Conservation (phyloP, 2,888 invertebrate species). For the Byasa hedistus region DNA sequence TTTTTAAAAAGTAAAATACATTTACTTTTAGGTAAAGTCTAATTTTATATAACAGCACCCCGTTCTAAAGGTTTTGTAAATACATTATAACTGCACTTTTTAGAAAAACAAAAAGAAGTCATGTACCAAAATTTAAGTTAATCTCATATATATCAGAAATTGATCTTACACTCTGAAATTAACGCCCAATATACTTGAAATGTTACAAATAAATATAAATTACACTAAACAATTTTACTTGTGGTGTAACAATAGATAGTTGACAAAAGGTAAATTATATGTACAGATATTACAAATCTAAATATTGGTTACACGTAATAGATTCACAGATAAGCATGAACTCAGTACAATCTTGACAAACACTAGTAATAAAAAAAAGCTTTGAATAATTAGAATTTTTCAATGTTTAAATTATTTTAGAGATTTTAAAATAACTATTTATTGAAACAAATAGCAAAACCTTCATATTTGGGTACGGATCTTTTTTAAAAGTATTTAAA, state of each 20-base stretch:
- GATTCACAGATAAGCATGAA: constrained; percentile 21
- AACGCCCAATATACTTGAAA: constrained; percentile 4
- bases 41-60: not conserved
- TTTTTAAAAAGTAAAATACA: not conserved
- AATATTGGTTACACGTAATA: constrained; percentile 28
- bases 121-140: not conserved
- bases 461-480: no score
- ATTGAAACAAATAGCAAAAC: no score
- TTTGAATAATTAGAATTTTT: no score
- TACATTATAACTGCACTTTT: not conserved
- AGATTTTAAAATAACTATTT: no score
- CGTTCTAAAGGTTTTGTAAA: not conserved
- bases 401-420: no score
- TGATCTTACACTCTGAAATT: constrained; percentile 14
- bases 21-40: no score
- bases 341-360: not conserved
- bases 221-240: constrained; percentile 16
- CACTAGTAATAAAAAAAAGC: not conserved
- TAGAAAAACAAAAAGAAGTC: not conserved
- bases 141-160: constrained; percentile 1
- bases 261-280: constrained; percentile 20
- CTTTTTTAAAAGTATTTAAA: no score
- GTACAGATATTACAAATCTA: constrained; percentile 26
- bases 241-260: constrained; percentile 12
- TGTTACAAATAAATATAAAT: constrained; percentile 6